Evolutionary conservation across 2,888 invertebrate genomes (phyloP).

Genomic region (Melieria omissa): DNA sequence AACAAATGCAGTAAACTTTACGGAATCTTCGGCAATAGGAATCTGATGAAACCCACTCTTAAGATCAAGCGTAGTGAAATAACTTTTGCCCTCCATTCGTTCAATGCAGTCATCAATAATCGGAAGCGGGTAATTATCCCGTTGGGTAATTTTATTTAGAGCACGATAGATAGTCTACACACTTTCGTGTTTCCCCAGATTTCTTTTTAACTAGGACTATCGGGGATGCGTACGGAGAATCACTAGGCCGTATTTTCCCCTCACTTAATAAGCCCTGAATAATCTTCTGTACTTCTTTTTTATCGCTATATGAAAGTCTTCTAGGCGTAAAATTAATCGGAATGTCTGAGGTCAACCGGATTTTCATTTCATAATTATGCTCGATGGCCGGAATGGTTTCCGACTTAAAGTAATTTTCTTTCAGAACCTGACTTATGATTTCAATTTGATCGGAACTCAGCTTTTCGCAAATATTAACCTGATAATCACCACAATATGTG

Average conservation of each 20-base stretch:
- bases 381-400: no score
- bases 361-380: background rate
- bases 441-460: no score
- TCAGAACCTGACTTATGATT: no score
- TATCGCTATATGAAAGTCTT: background rate
- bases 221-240: background rate
- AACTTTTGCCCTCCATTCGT: constrained; percentile 1
- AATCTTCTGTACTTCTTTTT: background rate
- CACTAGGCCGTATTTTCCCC: constrained; percentile 4
- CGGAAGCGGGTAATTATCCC: constrained; percentile 11
- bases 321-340: background rate
- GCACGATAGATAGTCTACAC: constrained; percentile 11
- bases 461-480: no score
- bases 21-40: constrained; percentile 8
- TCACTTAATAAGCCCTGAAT: constrained; percentile 9
- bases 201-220: constrained; percentile 9
- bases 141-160: constrained; percentile 5
- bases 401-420: no score
- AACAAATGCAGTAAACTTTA: background rate
- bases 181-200: constrained; percentile 4
- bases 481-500: no score
- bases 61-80: constrained; percentile 14
- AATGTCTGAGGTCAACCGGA: background rate
- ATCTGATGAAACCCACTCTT: constrained; percentile 9
- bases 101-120: constrained; percentile 10